Evolutionary conservation across 1,140 invertebrate species (phyloP), one percentile per base, ranked within the genome.

Genomic region (Caenorhabditis tropicalis): DNA sequence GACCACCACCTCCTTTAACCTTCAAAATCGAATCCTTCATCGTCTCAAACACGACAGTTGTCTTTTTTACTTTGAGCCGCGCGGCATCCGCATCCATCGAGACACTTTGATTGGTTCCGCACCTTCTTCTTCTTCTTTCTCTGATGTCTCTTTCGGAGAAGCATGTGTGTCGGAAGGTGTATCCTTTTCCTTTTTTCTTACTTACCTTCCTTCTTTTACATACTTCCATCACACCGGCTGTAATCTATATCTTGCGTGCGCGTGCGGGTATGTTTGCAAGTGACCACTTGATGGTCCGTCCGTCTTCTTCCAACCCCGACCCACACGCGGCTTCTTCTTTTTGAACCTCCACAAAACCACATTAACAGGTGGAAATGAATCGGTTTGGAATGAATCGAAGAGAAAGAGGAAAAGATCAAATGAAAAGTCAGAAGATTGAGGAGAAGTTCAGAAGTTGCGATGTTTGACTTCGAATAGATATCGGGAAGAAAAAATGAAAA

Each of bases 161-260:
- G 65, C 65, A 74, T 74, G 65, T n/a, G n/a, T 74, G 65, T 74
- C 65, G 36, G 58, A 65, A 36, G 31, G 31, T 24, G 12, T 12
- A 43, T 74, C 27, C 27, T 10, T 74, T 16, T 43, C 65, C 16
- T 39, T 74, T 74, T 31, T 74, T 31, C 29, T 74, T 74, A 43
- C 27, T 46, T 74, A 74, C 65, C 36, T 43, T 27, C 27, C 33
- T 33, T 70, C n/a, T 70, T n/a, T 43, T 43, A 43, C 39, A 43
- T 43, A 43, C 39, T 43, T 12, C 33, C 56, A 58, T 65, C 21
- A 21, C 24, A 27, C 21, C 65, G 19, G 36, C n/a, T 74, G 65
- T 74, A 74, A 74, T 74, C 65, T 74, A 74, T 74, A 74, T 74
- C 65, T 74, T 36, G 65, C 65, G 65, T 74, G 65, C 65, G 65